Evolutionary conservation across 2,888 invertebrate species (phyloP), one percentile per base, ranked within the genome.

Genomic region (Calephelis perditalis): DNA sequence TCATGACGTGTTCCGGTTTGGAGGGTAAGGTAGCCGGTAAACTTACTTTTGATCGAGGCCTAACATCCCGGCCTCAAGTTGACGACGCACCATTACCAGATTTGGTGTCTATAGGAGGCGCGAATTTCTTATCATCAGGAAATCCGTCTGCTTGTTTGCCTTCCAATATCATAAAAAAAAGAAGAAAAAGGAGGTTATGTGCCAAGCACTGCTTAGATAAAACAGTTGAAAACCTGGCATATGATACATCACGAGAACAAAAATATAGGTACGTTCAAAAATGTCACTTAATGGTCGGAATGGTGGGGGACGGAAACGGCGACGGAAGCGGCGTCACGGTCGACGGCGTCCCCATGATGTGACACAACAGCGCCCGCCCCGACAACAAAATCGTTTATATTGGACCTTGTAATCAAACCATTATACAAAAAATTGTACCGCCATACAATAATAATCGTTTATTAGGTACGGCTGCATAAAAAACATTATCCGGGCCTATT

Each of bases 261-360:
- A 10, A 52, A 6, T 15, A 52, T 52, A 10, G 52, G 26, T 52
- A 35, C 10, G 35, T 35, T 35, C 26, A 52, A 35, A 26, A 26
- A 52, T 52, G 26, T 73, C 73, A 81, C 80, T 81, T 72, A 81
- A 78, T 78, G 78, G 81, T 77, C 80, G 81, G 83, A 78, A 80
- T 75, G 76, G 80, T 80, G 75, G 84, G 82, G 82, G 86, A 83
- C 88, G 89, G 89, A 90, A 88, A 80, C 76, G 73, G 70, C 77
- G 73, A 75, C 88, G 89, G 89, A 89, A 88, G 78, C 82, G 77
- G 80, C 80, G 86, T 86, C 84, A 86, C 74, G 87, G 85, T 84
- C 82, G 76, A 76, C 70, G 72, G 76, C 80, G 72, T 75, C 80
- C 65, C 71, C 70, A 68, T 78, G 75, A 75, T 73, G 77, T 86